Conservation (phyloP, 1,140 invertebrate species). For the Nomia melanderi region DNA sequence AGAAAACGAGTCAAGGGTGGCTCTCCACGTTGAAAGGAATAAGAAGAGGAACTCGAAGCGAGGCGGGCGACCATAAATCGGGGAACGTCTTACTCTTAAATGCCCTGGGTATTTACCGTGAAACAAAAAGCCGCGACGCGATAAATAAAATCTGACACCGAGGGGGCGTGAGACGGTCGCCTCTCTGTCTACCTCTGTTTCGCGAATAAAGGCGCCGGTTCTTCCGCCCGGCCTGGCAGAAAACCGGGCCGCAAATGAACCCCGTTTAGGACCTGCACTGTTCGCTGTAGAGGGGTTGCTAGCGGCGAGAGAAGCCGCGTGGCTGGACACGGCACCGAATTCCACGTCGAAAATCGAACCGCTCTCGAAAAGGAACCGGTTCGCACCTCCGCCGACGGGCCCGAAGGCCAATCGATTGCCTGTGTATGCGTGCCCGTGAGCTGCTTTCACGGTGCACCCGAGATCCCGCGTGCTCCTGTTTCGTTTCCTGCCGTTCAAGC, state of each 20-base stretch:
- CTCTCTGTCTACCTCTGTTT: constrained; percentile 43
- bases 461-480: constrained; percentile 53
- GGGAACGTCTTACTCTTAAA: constrained; percentile 73
- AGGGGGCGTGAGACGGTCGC: constrained; percentile 51
- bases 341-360: constrained; percentile 57
- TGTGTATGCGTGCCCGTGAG: background rate
- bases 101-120: constrained; percentile 65
- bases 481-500: constrained; percentile 12
- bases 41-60: constrained; percentile 61
- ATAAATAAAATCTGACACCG: constrained; percentile 71
- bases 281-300: constrained; percentile 43
- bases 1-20: constrained; percentile 20
- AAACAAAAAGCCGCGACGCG: constrained; percentile 66
- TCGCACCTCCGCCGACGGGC: constrained; percentile 36
- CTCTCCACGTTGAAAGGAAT: constrained; percentile 7
- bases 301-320: background rate
- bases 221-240: background rate
- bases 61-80: constrained; percentile 67
- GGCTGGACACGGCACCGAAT: constrained; percentile 39
- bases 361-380: constrained; percentile 49
- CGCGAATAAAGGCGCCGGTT: constrained; percentile 43
- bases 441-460: constrained; percentile 55
- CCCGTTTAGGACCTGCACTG: background rate
- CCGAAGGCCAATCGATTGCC: constrained; percentile 48
- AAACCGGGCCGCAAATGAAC: constrained; percentile 39